Evolutionary conservation across 2,797 vertebrate species (phyloP).

Genomic region (Chrosomus eos): DNA sequence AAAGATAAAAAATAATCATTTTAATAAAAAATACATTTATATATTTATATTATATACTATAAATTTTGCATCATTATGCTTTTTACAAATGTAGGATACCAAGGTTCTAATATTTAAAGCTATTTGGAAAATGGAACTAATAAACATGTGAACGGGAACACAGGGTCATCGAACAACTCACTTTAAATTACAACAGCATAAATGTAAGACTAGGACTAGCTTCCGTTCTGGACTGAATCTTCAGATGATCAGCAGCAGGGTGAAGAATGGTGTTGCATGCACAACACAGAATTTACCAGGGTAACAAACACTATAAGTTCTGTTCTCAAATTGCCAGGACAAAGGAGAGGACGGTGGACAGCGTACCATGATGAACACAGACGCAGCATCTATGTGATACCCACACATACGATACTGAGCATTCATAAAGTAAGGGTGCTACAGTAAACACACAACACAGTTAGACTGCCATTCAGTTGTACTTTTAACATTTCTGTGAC

Average conservation of each 20-base stretch:
- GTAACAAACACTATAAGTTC: slow-evolving; percentile 6
- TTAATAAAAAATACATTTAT: slow-evolving; percentile 84
- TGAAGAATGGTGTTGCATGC: background rate
- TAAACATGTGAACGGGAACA: slow-evolving; percentile 41
- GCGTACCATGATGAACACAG: background rate
- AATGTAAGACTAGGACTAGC: slow-evolving; percentile 58
- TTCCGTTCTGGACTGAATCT: slow-evolving; percentile 13
- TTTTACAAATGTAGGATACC: slow-evolving; percentile 65
- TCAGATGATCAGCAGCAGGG: slow-evolving; percentile 21
- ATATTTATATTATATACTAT: slow-evolving; percentile 58
- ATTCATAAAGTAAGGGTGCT: slow-evolving; percentile 5
- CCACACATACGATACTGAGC: background rate
- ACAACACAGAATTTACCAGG: background rate
- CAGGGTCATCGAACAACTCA: slow-evolving; percentile 60
- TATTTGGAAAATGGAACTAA: slow-evolving; percentile 42
- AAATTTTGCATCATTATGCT: slow-evolving; percentile 69
- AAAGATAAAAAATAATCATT: slow-evolving; percentile 76
- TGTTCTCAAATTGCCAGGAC: background rate
- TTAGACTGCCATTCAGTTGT: background rate
- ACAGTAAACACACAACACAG: background rate
- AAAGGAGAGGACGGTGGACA: background rate
- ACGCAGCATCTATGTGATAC: slow-evolving; percentile 30
- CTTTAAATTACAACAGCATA: slow-evolving; percentile 70
- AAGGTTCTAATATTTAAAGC: slow-evolving; percentile 65
- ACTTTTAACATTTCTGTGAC: background rate